These are phyloP conservation scores for Spodoptera littoralis DNA, from an alignment of 2,888 invertebrate species.

Conservation along the genomic window DNA sequence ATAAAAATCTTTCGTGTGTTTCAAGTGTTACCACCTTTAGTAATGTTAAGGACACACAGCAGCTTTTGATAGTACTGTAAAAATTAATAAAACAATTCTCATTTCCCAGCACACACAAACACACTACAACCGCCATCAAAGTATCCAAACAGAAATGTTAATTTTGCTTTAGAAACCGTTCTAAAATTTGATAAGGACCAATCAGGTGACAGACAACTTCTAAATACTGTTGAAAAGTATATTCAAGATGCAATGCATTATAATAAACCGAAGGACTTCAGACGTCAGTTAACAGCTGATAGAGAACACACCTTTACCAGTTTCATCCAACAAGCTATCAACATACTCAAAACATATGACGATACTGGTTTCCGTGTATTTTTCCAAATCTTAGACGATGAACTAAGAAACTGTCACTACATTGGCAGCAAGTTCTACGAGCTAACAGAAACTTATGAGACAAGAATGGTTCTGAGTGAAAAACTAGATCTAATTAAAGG, in stretches of 20 bases:
- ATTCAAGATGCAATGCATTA: slow-evolving; percentile 21
- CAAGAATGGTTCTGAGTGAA: too few species aligned
- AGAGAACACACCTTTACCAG: slow-evolving; percentile 59
- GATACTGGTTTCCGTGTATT: slow-evolving; percentile 65
- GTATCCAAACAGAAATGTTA: not conserved
- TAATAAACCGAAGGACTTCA: not conserved
- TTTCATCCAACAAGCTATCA: slow-evolving; percentile 60
- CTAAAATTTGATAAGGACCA: slow-evolving; percentile 19
- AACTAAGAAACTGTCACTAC: slow-evolving; percentile 66
- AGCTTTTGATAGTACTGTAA: too few species aligned
- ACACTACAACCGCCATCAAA: too few species aligned
- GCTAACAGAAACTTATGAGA: slow-evolving; percentile 39
- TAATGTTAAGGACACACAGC: too few species aligned
- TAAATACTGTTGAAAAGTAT: slow-evolving; percentile 22
- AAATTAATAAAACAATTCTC: too few species aligned
- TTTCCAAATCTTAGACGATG: slow-evolving; percentile 56
- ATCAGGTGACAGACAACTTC: slow-evolving; percentile 6
- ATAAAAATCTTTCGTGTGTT: too few species aligned
- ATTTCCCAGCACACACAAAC: slow-evolving; percentile 12
- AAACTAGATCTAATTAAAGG: slow-evolving; percentile 44
- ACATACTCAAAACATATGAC: slow-evolving; percentile 57
- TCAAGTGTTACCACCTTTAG: too few species aligned
- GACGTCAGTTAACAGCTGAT: slow-evolving; percentile 6
- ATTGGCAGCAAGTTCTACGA: slow-evolving; percentile 65
- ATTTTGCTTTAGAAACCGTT: slow-evolving; percentile 7